Percentiles rank a stretch among this genome's conserved stretches.
These are phyloP conservation scores for Deroptyus accipitrinus DNA, from an alignment of 2,113 vertebrate genomes.

Conservation along the genomic window DNA sequence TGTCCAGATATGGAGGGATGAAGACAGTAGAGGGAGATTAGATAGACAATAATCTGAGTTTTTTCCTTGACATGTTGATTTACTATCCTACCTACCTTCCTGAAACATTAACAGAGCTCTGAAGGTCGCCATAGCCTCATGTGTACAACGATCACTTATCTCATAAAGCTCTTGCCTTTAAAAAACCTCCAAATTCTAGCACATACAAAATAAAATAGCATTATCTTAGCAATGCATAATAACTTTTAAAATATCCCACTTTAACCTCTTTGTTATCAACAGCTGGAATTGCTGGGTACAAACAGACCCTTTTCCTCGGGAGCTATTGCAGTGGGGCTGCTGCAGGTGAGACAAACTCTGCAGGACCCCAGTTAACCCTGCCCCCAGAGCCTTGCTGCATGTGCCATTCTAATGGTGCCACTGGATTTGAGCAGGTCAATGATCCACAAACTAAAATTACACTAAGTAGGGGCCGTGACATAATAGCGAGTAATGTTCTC, in stretches of 20 bases:
- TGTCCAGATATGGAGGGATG: neutral
- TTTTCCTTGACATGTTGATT: slow-evolving; percentile 4
- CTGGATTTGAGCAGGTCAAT: neutral
- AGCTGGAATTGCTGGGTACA: neutral
- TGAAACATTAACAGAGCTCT: neutral
- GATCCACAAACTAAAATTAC: slow-evolving; percentile 6
- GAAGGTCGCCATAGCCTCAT: neutral
- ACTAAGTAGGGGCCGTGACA: neutral
- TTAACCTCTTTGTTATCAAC: neutral
- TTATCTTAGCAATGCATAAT: neutral
- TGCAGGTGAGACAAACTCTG: neutral
- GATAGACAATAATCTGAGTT: neutral
- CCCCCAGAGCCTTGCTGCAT: neutral
- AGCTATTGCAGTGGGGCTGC: neutral
- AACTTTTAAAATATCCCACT: neutral
- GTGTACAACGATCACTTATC: neutral
- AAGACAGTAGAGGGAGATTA: neutral
- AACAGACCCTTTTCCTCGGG: neutral
- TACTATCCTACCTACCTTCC: neutral
- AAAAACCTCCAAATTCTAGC: neutral
- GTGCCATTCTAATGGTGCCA: neutral
- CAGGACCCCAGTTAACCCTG: neutral
- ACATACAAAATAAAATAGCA: neutral
- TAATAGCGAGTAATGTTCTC: slow-evolving; percentile 33
- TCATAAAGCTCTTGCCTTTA: neutral